Conservation (phyloP, 2,888 invertebrate genomes). For the Nysson spinosus region DNA sequence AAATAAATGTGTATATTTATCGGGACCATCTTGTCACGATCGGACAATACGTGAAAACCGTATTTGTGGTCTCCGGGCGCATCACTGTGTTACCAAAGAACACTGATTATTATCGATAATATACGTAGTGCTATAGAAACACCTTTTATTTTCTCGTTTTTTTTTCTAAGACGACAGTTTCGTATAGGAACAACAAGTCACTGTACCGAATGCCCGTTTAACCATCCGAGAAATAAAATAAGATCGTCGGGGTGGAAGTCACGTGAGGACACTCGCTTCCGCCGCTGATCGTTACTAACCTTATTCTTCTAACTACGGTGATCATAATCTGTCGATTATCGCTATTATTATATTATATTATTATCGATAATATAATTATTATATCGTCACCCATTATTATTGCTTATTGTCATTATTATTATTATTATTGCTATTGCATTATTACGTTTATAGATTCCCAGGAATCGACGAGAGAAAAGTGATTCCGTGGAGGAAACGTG, state of each 20-base stretch:
- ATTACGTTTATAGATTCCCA: conserved; percentile 15
- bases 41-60: conserved; percentile 65
- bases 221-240: conserved; percentile 4
- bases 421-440: conserved; percentile 23
- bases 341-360: conserved; percentile 8
- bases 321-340: too few species aligned
- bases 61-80: conserved; percentile 70
- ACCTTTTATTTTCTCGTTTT: conserved; percentile 21
- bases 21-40: conserved; percentile 74
- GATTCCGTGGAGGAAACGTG: neutral
- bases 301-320: too few species aligned
- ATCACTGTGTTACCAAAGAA: conserved; percentile 77
- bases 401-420: conserved; percentile 24
- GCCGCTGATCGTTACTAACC: conserved; percentile 5
- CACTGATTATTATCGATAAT: conserved; percentile 62
- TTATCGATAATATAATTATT: conserved; percentile 12
- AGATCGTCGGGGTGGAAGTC: neutral
- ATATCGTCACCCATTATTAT: conserved; percentile 16
- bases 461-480: conserved; percentile 9
- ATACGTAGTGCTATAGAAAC: conserved; percentile 45
- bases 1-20: conserved; percentile 40
- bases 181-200: conserved; percentile 23
- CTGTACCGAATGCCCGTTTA: conserved; percentile 5
- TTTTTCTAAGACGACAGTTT: conserved; percentile 9
- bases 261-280: conserved; percentile 11